Evolutionary conservation across 2,888 invertebrate genomes (phyloP).

Genomic region (Linyphia triangularis): DNA sequence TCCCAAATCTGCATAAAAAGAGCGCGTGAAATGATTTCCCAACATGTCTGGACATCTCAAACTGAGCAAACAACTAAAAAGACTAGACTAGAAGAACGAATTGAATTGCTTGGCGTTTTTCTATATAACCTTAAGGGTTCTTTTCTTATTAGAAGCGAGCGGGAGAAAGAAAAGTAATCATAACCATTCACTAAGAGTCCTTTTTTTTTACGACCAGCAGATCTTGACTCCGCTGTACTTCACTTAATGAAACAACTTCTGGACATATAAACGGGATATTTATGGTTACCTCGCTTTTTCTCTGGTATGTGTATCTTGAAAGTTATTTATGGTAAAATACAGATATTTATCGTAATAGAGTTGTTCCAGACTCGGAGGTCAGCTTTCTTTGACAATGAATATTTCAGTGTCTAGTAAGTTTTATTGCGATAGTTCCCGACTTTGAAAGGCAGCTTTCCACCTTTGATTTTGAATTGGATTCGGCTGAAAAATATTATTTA

Average conservation of each 20-base stretch:
- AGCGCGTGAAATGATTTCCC: constrained; percentile 27
- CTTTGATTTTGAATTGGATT: too few species aligned
- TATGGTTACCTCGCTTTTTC: too few species aligned
- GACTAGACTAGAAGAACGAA: constrained; percentile 29
- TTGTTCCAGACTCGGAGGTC: too few species aligned
- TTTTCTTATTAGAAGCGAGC: not conserved
- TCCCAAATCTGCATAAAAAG: constrained; percentile 2
- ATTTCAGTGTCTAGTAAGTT: too few species aligned
- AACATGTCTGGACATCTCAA: constrained; percentile 8
- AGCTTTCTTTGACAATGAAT: too few species aligned
- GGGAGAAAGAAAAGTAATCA: constrained; percentile 29
- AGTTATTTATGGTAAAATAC: not conserved
- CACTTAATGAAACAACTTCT: constrained; percentile 34
- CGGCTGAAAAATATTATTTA: too few species aligned
- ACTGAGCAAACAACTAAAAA: constrained; percentile 14
- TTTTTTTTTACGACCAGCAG: constrained; percentile 34
- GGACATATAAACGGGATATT: not conserved
- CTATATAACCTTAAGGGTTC: not conserved
- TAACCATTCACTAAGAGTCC: constrained; percentile 25
- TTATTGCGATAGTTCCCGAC: too few species aligned
- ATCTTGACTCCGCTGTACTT: constrained; percentile 47
- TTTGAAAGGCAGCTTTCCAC: too few species aligned
- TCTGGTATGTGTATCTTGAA: too few species aligned
- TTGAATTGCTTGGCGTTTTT: constrained; percentile 33
- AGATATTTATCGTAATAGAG: not conserved